Evolutionary conservation across 2,113 vertebrate genomes (phyloP).

Genomic region (Diadophis punctatus): DNA sequence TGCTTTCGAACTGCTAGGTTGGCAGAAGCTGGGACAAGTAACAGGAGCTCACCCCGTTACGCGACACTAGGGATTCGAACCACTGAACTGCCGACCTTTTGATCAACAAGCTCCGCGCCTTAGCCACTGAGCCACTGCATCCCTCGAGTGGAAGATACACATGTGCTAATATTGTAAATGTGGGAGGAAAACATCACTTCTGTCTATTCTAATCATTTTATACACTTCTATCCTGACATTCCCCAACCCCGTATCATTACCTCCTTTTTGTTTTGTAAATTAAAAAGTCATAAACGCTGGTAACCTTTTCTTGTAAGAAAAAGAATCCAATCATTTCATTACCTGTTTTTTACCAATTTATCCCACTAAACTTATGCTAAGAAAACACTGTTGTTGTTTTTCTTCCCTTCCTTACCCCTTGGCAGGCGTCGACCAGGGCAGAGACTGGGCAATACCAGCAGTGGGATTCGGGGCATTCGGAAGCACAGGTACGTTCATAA

Average conservation of each 20-base stretch:
- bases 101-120: no score
- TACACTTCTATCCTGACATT: background rate
- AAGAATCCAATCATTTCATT: background rate
- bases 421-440: slow-evolving; percentile 75
- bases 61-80: no score
- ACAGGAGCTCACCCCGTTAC: no score
- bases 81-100: no score
- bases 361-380: background rate
- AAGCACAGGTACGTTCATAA: slow-evolving; percentile 68
- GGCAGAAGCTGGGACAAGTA: no score
- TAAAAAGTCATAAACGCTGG: background rate
- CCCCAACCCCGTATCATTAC: background rate
- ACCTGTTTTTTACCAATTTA: background rate
- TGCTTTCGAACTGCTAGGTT: no score
- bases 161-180: background rate
- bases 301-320: background rate
- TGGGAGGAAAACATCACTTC: background rate
- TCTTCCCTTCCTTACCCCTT: background rate
- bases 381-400: background rate
- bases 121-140: no score
- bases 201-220: background rate
- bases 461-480: slow-evolving; percentile 76
- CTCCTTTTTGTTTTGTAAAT: background rate
- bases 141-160: background rate
- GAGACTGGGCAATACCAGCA: slow-evolving; percentile 77